Evolutionary conservation across 1,140 invertebrate species (phyloP), one percentile per base, ranked within the genome.

Genomic region (Drosophila ananassae): DNA sequence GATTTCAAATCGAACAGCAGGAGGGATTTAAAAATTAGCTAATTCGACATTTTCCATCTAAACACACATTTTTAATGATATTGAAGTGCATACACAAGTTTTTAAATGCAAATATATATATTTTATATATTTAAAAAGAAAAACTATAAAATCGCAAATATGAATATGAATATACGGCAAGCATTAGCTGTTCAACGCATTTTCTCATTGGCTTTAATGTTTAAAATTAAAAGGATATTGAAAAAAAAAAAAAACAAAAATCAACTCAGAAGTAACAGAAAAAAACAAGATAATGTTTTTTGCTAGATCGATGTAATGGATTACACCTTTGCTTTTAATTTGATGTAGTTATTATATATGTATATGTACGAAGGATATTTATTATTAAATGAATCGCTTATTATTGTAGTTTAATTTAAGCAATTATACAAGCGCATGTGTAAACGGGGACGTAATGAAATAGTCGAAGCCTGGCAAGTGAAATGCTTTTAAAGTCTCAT

Each of bases 341-440:
- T 71, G 74, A 76, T 85, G 74, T 85, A 85, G 82, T 82, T 82
- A 78, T 87, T 79, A 58, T 79, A 69, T 77, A 79, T 66, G 71
- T 77, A 79, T 74, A 71, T 67, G 78, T 81, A 81, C 74, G 78
- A 76, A 77, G 52, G 37, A 69, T 66, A 73, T 34, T 72, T 73
- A 77, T 77, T 82, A 81, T 73, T 83, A 83, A 89, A 89, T 67
- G 51, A 89, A 79, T 89, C 83, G 83, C 83, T 89, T 89, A 83
- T 89, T 89, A 82, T 89, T 76, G 83, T 89, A 89, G 83, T 89
- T 89, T 89, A 89, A 89, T 89, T 89, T 89, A 89, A 89, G 83
- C 83, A 89, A 89, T 76, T 82, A 89, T 83, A 89, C 84, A 89
- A 89, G 57, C 67, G 67, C 66, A 87, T 68, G 73, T 63, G 56